Conservation (phyloP, 2,888 invertebrate genomes). For the Drosophila pseudotakahashii region DNA sequence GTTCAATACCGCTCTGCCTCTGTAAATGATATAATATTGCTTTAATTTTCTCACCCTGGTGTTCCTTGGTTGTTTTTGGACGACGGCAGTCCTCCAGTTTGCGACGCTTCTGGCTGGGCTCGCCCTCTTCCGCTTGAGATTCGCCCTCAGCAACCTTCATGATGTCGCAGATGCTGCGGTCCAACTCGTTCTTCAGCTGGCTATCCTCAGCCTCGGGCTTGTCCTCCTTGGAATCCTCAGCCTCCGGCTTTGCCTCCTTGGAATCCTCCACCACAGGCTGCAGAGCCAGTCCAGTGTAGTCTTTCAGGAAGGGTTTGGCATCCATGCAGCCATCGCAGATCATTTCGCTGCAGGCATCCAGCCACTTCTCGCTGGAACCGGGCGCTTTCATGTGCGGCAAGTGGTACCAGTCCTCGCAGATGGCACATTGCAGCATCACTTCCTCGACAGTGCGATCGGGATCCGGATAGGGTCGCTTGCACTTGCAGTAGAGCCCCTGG, state of each 20-base stretch:
- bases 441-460: conserved; percentile 92
- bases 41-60: conserved; percentile 49
- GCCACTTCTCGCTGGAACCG: conserved; percentile 85
- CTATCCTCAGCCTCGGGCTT: conserved; percentile 62
- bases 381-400: conserved; percentile 87
- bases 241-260: conserved; percentile 52
- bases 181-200: conserved; percentile 74
- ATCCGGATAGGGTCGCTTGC: conserved; percentile 97
- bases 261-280: conserved; percentile 59
- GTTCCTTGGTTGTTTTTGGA: conserved; percentile 48
- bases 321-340: conserved; percentile 92
- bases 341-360: conserved; percentile 91
- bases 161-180: conserved; percentile 80
- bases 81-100: conserved; percentile 70
- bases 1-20: background rate
- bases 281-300: conserved; percentile 86
- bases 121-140: conserved; percentile 28
- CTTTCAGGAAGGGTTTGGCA: conserved; percentile 90
- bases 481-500: conserved; percentile 95
- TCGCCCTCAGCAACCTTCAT: conserved; percentile 66
- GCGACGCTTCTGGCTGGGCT: conserved; percentile 68
- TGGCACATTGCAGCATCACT: conserved; percentile 97
- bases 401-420: conserved; percentile 99
- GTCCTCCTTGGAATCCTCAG: conserved; percentile 63
- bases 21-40: background rate